These are phyloP conservation scores for Eudyptes chrysolophus DNA, from an alignment of 2,113 vertebrate species.

Conservation along the genomic window DNA sequence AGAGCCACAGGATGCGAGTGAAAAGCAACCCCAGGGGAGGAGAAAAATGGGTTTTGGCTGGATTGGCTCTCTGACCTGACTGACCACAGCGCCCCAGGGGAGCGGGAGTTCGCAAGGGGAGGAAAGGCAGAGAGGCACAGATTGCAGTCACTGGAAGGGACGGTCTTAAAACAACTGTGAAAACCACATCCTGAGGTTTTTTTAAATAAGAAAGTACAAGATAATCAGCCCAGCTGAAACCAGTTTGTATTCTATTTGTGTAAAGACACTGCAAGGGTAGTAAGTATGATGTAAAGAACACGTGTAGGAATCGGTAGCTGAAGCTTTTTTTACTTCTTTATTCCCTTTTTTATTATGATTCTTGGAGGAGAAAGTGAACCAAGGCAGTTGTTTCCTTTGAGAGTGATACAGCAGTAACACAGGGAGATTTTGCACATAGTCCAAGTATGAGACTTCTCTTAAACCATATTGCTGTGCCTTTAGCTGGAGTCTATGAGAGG, in stretches of 20 bases:
- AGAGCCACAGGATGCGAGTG: neutral
- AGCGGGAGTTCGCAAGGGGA: neutral
- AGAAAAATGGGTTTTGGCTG: neutral
- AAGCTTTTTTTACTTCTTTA: neutral
- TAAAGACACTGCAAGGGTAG: neutral
- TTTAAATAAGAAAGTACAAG: neutral
- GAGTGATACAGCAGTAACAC: neutral
- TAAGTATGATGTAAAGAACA: neutral
- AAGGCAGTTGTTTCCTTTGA: neutral
- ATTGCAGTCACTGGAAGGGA: neutral
- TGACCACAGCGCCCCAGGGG: neutral
- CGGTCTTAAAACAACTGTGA: neutral
- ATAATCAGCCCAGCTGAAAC: neutral
- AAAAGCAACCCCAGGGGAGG: neutral
- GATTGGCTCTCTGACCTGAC: neutral
- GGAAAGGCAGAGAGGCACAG: neutral
- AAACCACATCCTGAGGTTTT: slow-evolving; percentile 29
- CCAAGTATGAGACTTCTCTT: neutral
- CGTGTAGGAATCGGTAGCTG: neutral
- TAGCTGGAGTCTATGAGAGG: neutral
- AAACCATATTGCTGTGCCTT: neutral
- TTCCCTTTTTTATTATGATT: neutral
- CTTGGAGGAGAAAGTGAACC: neutral
- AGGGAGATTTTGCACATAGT: neutral
- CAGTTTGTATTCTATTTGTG: neutral